Evolutionary conservation across 2,113 vertebrate genomes (phyloP), one percentile per base, ranked within the genome.

Genomic region (Apteryx mantelli): DNA sequence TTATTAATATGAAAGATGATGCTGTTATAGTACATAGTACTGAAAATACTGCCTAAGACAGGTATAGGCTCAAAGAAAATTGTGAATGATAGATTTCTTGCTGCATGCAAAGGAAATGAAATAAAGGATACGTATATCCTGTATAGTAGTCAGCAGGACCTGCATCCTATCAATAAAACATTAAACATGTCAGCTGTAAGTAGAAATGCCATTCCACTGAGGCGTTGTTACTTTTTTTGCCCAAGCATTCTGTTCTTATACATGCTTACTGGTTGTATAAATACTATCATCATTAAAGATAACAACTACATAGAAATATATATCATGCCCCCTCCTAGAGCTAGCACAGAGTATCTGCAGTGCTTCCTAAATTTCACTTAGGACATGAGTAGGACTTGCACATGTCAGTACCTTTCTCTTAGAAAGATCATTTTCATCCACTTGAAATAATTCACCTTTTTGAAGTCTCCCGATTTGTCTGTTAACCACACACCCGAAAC

Each of bases 91-190:
- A 58, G 55, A 90, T 86, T 90, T 89, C 73, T 80, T 86, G 63
- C 80, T 93, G 68, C 73, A 60, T 93, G 75, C 63, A 86, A 82
- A 92, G 40, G 38, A 80, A 86, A 77, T 70, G 38, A 88, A 88
- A 58, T 58, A 70, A 89, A 88, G 50, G 66, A 65, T 83, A 82
- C 36, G 36, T 73, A 34, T 6, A 60, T 60, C 56, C 56, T 60
- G 56, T 60, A 53, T 19, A 79, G 64, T 19, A 95, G 56, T 70
- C 77, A 93, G 75, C 30, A 94, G 93, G 77, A 79, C 70, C 82
- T 93, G 74, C 46, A 82, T 71, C 65, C 79, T 92, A 86, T 82
- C 88, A 91, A 76, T 87, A 93, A 78, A 95, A 88, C 58, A 94
- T 75, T 81, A 70, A 77, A 77, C 64, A 44, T 74, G 70, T 50